phyloP scores from a whole-genome alignment of 1,140 invertebrate species.

The Samia ricini region DNA sequence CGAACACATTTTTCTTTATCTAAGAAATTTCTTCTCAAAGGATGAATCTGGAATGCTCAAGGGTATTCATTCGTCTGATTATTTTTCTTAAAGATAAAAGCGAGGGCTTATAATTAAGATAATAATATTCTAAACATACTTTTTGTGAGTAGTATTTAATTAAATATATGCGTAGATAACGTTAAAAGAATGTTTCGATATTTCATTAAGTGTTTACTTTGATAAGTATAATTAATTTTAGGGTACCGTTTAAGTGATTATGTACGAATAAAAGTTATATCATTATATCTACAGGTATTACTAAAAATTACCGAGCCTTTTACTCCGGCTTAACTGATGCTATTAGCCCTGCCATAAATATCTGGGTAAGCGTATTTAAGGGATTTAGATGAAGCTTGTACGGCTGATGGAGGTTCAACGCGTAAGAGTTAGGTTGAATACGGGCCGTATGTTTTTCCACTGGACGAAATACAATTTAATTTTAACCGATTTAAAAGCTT shows the following conservation, averaged over 20 bases:
- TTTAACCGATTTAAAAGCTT: conserved; percentile 5
- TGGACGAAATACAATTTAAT: conserved; percentile 15
- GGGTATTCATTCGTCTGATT: conserved; percentile 67
- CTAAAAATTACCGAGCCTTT: conserved; percentile 5
- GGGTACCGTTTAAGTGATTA: neutral
- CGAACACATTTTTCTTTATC: conserved; percentile 64
- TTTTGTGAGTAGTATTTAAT: neutral
- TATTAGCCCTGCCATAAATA: conserved; percentile 72
- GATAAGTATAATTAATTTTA: neutral
- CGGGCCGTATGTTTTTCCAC: conserved; percentile 33
- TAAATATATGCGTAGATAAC: neutral
- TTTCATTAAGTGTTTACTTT: neutral
- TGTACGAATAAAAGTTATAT: neutral
- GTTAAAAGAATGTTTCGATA: neutral
- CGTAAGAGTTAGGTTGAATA: conserved; percentile 32
- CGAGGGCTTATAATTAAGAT: conserved; percentile 45
- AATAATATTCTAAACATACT: conserved; percentile 15
- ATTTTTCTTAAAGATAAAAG: conserved; percentile 54
- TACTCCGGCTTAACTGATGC: conserved; percentile 49
- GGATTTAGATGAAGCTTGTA: conserved; percentile 68
- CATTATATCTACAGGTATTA: neutral
- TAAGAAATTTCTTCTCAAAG: conserved; percentile 61
- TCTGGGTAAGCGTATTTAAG: conserved; percentile 64
- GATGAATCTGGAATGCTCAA: conserved; percentile 54
- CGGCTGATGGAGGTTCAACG: conserved; percentile 61